These are phyloP conservation scores for Scaptodrosophila latifasciaeformis DNA, from an alignment of 2,888 invertebrate genomes.

Conservation along the genomic window DNA sequence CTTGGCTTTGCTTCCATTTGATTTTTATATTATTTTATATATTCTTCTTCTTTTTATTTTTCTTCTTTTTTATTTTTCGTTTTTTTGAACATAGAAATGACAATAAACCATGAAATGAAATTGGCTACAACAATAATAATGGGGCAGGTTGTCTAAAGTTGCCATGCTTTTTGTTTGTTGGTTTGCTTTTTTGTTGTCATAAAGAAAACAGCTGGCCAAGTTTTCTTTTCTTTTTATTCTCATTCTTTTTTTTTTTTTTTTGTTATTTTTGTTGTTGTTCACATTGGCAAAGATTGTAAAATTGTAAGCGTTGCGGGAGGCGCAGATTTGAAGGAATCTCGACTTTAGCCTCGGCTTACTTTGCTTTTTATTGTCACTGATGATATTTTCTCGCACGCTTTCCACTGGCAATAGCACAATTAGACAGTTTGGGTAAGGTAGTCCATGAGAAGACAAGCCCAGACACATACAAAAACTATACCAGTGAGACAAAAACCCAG, in stretches of 20 bases:
- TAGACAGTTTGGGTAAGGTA: not conserved
- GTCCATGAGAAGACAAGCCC: not conserved
- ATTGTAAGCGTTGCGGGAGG: too few relatives aligned
- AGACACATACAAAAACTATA: too few relatives aligned
- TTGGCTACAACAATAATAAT: slow-evolving; percentile 39
- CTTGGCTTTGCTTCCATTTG: slow-evolving; percentile 1
- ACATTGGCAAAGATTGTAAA: too few relatives aligned
- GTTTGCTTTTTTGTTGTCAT: slow-evolving; percentile 16
- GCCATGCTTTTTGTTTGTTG: not conserved
- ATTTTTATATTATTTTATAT: slow-evolving; percentile 13
- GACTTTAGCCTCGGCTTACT: not conserved
- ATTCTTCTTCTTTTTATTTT: not conserved
- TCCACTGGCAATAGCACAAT: too few relatives aligned
- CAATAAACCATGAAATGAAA: slow-evolving; percentile 44
- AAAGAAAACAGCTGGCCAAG: slow-evolving; percentile 24
- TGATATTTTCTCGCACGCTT: not conserved
- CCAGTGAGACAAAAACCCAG: too few relatives aligned
- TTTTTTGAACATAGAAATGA: slow-evolving; percentile 10
- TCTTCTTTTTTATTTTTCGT: slow-evolving; percentile 17
- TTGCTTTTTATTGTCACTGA: slow-evolving; percentile 1
- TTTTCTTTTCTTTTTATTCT: not conserved
- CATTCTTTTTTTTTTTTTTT: too few relatives aligned
- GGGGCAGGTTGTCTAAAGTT: slow-evolving; percentile 35
- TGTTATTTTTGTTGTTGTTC: too few relatives aligned
- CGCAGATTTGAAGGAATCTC: not conserved